phyloP scores from a whole-genome alignment of 2,797 vertebrate species.

The Gallirallus australis region DNA sequence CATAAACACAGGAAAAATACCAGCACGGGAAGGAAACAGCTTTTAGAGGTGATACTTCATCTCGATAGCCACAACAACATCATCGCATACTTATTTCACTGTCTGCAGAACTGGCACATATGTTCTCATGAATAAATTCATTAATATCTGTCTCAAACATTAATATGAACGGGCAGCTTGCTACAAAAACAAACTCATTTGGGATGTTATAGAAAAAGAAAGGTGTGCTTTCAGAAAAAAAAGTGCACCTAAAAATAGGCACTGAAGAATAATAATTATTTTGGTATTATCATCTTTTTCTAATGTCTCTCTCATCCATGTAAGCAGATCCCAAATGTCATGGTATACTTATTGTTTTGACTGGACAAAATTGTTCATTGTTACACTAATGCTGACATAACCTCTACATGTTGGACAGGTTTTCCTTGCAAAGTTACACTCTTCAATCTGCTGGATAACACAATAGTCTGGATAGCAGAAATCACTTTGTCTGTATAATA shows the following conservation, averaged over 20 bases:
- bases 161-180: background rate
- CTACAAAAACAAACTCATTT: background rate
- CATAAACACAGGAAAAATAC: background rate
- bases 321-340: background rate
- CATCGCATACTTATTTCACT: background rate
- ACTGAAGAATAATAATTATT: background rate
- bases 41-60: background rate
- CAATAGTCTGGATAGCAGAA: background rate
- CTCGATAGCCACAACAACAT: background rate
- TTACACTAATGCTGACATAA: background rate
- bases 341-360: background rate
- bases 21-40: background rate
- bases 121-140: constrained; percentile 8
- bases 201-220: background rate
- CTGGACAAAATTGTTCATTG: background rate
- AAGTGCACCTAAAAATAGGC: background rate
- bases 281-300: background rate
- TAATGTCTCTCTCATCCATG: background rate
- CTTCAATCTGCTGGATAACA: background rate
- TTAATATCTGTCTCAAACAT: background rate
- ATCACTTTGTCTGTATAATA: background rate
- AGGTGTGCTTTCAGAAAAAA: background rate
- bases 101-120: background rate
- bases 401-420: background rate
- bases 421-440: background rate